Evolutionary conservation across 2,113 vertebrate species (phyloP).

Genomic region (Myiozetetes cayanensis): DNA sequence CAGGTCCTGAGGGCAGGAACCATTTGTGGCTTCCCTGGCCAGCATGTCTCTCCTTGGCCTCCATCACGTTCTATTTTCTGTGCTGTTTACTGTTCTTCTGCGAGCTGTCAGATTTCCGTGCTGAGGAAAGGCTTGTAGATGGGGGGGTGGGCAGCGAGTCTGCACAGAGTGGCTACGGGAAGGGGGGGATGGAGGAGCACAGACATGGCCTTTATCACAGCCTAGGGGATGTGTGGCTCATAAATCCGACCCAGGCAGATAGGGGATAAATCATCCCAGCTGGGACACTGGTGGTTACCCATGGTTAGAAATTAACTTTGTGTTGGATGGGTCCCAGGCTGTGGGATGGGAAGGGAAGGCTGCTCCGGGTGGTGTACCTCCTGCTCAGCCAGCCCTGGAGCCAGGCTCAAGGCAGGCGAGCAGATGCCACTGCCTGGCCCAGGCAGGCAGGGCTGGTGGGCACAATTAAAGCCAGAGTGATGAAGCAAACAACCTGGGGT

Average conservation of each 20-base stretch:
- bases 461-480: neutral
- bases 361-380: neutral
- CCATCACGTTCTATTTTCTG: slow-evolving; percentile 63
- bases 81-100: slow-evolving; percentile 84
- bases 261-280: slow-evolving; percentile 79
- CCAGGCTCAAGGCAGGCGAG: neutral
- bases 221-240: slow-evolving; percentile 69
- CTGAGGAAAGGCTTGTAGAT: slow-evolving; percentile 71
- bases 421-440: neutral
- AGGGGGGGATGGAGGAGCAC: slow-evolving; percentile 55
- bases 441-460: neutral
- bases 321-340: slow-evolving; percentile 78
- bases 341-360: slow-evolving; percentile 72
- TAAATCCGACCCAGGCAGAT: slow-evolving; percentile 76
- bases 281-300: slow-evolving; percentile 77
- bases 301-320: slow-evolving; percentile 82
- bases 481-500: neutral
- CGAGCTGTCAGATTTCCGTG: slow-evolving; percentile 77
- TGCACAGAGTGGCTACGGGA: neutral
- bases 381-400: neutral
- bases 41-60: slow-evolving; percentile 45
- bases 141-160: neutral
- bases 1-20: slow-evolving; percentile 55
- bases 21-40: slow-evolving; percentile 50
- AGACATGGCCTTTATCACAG: slow-evolving; percentile 78